These are phyloP conservation scores for Melanerpes formicivorus DNA, from an alignment of 2,113 vertebrate genomes.

Conservation along the genomic window DNA sequence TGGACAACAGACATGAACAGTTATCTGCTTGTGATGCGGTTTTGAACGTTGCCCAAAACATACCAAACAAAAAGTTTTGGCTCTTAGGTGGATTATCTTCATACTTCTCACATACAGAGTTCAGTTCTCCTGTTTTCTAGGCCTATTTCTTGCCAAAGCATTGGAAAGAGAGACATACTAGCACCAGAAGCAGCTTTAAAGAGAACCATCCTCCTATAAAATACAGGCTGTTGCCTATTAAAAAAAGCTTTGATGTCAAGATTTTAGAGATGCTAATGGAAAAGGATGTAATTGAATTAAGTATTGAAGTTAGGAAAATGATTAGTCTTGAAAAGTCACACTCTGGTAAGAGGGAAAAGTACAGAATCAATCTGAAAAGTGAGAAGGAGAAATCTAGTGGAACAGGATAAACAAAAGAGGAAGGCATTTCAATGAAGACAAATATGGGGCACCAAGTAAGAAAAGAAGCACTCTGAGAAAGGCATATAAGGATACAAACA, in stretches of 20 bases:
- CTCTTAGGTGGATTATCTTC: not conserved
- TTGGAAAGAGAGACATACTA: not conserved
- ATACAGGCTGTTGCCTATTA: not conserved
- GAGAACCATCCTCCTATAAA: not conserved
- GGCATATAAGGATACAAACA: not conserved
- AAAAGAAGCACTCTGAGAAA: not conserved
- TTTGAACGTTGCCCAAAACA: not conserved
- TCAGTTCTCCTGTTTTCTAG: not conserved
- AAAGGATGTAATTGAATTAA: not conserved
- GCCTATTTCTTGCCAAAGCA: not conserved
- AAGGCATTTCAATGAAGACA: not conserved
- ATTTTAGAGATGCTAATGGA: not conserved
- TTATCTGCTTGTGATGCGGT: fast-evolving
- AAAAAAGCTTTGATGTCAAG: not conserved
- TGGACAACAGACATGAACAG: fast-evolving
- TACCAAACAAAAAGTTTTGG: not conserved
- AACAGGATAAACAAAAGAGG: not conserved
- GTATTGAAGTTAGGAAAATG: not conserved
- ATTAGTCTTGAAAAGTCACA: not conserved
- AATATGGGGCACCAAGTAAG: not conserved
- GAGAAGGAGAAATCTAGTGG: not conserved
- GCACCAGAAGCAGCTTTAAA: not conserved
- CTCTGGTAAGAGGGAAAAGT: not conserved
- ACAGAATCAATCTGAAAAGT: not conserved
- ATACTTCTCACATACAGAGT: fast-evolving